Evolutionary conservation across 2,888 invertebrate species (phyloP).

Genomic region (Cepaea hortensis): DNA sequence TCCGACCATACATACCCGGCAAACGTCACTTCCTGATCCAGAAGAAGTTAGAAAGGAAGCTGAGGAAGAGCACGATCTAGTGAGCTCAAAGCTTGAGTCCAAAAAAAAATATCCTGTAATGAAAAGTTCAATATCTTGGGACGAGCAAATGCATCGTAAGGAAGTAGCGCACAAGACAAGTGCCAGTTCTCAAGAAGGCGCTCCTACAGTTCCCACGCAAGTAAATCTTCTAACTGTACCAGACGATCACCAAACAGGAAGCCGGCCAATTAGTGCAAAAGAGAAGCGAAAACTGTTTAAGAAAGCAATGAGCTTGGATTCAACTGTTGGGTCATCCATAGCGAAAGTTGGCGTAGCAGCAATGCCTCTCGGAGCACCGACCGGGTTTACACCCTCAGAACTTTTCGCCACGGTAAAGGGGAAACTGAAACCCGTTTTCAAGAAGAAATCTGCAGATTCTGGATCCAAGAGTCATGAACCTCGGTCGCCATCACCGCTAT

Average conservation of each 20-base stretch:
- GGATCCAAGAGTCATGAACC: background rate
- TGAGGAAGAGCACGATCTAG: conserved; percentile 52
- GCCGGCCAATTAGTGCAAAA: conserved; percentile 52
- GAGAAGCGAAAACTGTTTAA: conserved; percentile 59
- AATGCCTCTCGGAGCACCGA: conserved; percentile 59
- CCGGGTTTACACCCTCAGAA: conserved; percentile 61
- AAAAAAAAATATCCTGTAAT: conserved; percentile 27
- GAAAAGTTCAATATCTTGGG: conserved; percentile 54
- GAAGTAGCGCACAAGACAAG: background rate
- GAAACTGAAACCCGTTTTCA: conserved; percentile 61
- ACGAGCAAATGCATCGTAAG: conserved; percentile 54
- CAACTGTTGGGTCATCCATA: conserved; percentile 56
- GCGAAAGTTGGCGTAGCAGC: conserved; percentile 58
- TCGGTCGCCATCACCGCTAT: conserved; percentile 49
- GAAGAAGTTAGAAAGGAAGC: conserved; percentile 51
- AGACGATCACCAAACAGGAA: background rate
- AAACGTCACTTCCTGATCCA: conserved; percentile 51
- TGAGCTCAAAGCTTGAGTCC: conserved; percentile 45
- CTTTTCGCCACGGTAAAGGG: conserved; percentile 65
- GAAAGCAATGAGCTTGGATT: conserved; percentile 62
- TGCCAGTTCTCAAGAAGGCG: background rate
- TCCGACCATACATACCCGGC: conserved; percentile 42
- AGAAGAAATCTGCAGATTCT: conserved; percentile 41
- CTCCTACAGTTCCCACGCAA: background rate
- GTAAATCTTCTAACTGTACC: background rate